phyloP scores from a whole-genome alignment of 2,113 vertebrate genomes.

The Elachura formosa region DNA sequence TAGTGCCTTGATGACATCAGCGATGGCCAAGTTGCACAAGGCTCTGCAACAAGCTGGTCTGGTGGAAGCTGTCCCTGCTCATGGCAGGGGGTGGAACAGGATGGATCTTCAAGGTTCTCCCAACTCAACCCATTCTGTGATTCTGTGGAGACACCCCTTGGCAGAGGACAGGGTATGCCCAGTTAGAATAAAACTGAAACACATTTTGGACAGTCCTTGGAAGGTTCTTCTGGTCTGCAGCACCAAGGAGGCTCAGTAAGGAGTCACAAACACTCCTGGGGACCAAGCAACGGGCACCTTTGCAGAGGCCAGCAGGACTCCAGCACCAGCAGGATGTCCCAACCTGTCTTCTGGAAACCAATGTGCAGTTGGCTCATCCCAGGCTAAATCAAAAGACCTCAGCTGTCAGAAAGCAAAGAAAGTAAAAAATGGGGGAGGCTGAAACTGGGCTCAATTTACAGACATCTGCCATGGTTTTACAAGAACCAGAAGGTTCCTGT shows the following conservation, averaged over 20 bases:
- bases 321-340: neutral
- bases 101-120: neutral
- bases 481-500: neutral
- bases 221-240: neutral
- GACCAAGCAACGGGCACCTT: neutral
- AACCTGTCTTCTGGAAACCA: neutral
- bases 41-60: neutral
- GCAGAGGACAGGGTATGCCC: neutral
- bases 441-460: neutral
- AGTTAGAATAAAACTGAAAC: neutral
- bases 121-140: neutral
- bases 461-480: neutral
- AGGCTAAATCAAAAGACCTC: neutral
- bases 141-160: neutral
- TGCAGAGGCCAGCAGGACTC: neutral
- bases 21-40: neutral
- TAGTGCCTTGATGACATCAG: accelerated
- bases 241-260: neutral
- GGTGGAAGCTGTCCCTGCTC: neutral
- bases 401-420: neutral
- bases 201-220: neutral
- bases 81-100: neutral
- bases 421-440: neutral
- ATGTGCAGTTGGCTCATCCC: accelerated
- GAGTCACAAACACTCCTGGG: neutral